Evolutionary conservation across 2,113 vertebrate genomes (phyloP), one percentile per base, ranked within the genome.

Genomic region (Podilymbus podiceps): DNA sequence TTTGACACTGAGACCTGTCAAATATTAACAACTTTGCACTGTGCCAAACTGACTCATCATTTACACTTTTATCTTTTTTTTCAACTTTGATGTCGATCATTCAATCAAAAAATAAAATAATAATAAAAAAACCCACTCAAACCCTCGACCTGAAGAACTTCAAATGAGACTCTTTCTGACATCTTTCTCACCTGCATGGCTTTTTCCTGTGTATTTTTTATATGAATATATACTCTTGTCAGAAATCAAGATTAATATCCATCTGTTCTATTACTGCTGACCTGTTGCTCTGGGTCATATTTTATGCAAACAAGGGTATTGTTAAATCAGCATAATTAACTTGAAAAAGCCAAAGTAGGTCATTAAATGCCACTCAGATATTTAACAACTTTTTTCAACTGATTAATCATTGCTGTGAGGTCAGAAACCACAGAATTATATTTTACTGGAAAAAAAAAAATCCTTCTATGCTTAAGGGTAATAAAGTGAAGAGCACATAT

Each of bases 1-100:
- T 98, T 97, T 98, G 98, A 99, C 98, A 98, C 97, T 98, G 98
- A 99, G 97, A 98, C 98, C 98, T 99, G 99, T 99, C 99, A 98
- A 98, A 98, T 97, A 98, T 97, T 97, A 97, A 98, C 97, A 98
- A 97, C 97, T 97, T 95, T 98, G 97, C 97, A 95, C 92, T 94
- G 92, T 97, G 97, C 95, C 97, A 97, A 97, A 97, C 95, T 60
- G 91, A 97, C 95, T 97, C 89, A 96, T 97, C 97, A 98, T 96
- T 95, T 97, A 97, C 74, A 97, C 94, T 98, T 95, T 96, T 91
- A 95, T 97, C 96, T 96, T 96, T 95, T 95, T 89, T 94, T 97
- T 47, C 42, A 97, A 97, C 93, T 98, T 98, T 97, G 94, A 97
- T 97, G 95, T 97, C 67, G 38, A 97, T 92, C 80, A 89, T 89